phyloP scores from a whole-genome alignment of 2,113 vertebrate species.

The Probosciger aterrimus region DNA sequence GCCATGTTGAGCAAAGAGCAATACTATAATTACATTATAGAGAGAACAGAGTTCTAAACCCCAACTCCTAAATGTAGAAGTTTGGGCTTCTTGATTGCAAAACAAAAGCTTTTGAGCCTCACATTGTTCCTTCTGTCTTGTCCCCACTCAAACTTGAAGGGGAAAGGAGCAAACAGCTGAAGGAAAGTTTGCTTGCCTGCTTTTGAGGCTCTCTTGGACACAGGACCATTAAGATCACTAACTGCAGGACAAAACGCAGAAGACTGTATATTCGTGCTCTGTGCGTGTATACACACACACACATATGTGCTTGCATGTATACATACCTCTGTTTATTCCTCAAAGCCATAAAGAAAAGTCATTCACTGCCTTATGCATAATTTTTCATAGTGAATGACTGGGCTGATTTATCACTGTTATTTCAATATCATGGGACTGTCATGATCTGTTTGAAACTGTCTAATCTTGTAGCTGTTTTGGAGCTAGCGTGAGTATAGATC shows the following conservation, averaged over 20 bases:
- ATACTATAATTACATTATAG: neutral
- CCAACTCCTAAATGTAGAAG: neutral
- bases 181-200: neutral
- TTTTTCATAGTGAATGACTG: neutral
- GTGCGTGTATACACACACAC: rapidly evolving
- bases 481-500: neutral
- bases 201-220: neutral
- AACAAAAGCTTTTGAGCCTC: neutral
- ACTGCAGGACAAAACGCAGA: neutral
- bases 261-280: neutral
- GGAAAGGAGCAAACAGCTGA: neutral
- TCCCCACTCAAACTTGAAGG: neutral
- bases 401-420: neutral
- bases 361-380: neutral
- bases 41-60: neutral
- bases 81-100: neutral
- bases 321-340: neutral
- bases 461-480: neutral
- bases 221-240: neutral
- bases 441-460: neutral
- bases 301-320: neutral
- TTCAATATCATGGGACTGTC: neutral
- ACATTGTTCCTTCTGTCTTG: neutral
- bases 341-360: neutral
- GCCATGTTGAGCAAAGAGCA: neutral